Evolutionary conservation across 2,888 invertebrate species (phyloP).

Genomic region (Odontomyia ornata): DNA sequence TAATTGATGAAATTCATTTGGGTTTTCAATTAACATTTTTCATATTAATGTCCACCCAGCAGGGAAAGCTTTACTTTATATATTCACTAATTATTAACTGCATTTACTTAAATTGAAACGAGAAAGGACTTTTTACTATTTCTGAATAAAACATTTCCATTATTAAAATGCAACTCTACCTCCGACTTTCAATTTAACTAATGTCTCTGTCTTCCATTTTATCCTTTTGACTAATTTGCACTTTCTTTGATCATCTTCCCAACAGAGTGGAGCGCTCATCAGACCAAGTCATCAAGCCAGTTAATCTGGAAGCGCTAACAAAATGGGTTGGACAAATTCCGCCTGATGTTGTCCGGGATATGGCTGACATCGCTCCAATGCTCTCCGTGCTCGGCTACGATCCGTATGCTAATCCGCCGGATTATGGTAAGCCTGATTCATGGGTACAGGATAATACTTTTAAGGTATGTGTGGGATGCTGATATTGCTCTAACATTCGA

Average conservation of each 20-base stretch:
- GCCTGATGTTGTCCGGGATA: conserved; percentile 89
- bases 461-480: conserved; percentile 58
- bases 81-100: too few species aligned
- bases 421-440: conserved; percentile 87
- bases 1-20: too few species aligned
- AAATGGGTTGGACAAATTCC: conserved; percentile 93
- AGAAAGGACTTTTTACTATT: too few species aligned
- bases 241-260: too few species aligned
- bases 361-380: conserved; percentile 96
- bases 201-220: not conserved
- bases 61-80: too few species aligned
- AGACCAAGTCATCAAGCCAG: conserved; percentile 98
- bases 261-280: conserved; percentile 94
- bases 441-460: conserved; percentile 75
- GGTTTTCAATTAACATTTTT: too few species aligned
- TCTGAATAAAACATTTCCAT: too few species aligned
- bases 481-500: not conserved
- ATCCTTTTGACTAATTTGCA: not conserved
- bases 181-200: not conserved
- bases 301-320: conserved; percentile 93
- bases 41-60: too few species aligned
- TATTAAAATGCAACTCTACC: not conserved
- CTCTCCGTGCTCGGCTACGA: conserved; percentile 91
- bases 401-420: conserved; percentile 94
- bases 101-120: too few species aligned